Evolutionary conservation across 2,797 vertebrate genomes (phyloP).

Genomic region (Borostomias antarcticus): DNA sequence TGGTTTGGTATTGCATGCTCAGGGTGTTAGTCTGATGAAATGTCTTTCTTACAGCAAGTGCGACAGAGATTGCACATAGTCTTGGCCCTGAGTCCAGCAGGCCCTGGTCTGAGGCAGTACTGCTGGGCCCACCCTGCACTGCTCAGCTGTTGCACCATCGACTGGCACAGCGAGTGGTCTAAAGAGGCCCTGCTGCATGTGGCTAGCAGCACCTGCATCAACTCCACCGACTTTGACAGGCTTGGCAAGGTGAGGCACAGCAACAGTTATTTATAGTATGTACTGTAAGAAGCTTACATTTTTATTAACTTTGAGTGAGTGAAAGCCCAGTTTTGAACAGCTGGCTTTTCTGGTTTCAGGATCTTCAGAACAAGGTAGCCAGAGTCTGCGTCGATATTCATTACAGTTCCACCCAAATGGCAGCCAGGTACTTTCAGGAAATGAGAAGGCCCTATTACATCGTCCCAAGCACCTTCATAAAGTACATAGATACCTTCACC

Average conservation of each 20-base stretch:
- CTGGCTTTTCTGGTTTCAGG: conserved; percentile 38
- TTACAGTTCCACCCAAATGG: conserved; percentile 43
- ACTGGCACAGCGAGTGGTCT: conserved; percentile 58
- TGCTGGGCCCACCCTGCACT: conserved; percentile 60
- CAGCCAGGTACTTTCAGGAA: conserved; percentile 41
- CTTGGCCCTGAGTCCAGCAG: conserved; percentile 57
- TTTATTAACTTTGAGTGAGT: too few species aligned
- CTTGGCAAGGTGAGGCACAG: neutral
- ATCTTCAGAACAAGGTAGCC: conserved; percentile 44
- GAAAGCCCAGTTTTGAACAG: too few species aligned
- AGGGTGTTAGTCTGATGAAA: too few species aligned
- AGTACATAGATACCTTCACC: conserved; percentile 57
- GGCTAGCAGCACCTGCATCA: conserved; percentile 49
- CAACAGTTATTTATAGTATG: too few species aligned
- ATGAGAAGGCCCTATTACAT: conserved; percentile 49
- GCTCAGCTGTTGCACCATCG: conserved; percentile 63
- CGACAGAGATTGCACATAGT: conserved; percentile 62
- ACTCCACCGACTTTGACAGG: conserved; percentile 32
- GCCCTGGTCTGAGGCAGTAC: conserved; percentile 47
- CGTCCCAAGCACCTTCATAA: conserved; percentile 54
- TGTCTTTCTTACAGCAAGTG: conserved; percentile 66
- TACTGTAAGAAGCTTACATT: too few species aligned
- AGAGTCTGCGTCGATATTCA: conserved; percentile 54
- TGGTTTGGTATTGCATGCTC: too few species aligned
- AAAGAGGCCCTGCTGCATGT: conserved; percentile 57